These are phyloP conservation scores for Ceyx cyanopectus DNA, from an alignment of 2,113 vertebrate species.

Conservation along the genomic window DNA sequence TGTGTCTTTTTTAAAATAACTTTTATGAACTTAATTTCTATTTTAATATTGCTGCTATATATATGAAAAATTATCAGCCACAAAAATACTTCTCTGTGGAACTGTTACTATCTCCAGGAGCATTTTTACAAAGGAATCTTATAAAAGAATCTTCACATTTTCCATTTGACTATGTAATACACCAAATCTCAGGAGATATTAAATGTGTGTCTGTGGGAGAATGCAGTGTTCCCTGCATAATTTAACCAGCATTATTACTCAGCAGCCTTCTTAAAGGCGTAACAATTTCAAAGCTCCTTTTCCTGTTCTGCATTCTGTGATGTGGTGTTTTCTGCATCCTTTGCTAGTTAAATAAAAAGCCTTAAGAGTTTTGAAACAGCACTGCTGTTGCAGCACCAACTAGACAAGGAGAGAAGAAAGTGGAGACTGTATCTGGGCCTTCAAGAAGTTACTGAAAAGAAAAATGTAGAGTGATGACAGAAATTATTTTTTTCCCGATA, in stretches of 20 bases:
- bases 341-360: constrained; percentile 52
- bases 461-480: background rate
- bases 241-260: constrained; percentile 63
- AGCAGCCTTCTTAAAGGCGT: constrained; percentile 53
- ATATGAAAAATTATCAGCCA: background rate
- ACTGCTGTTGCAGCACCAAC: constrained; percentile 3
- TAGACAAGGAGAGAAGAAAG: constrained; percentile 36
- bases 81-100: constrained; percentile 14
- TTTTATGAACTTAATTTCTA: constrained; percentile 20
- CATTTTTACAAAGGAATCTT: constrained; percentile 6
- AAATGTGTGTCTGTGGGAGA: constrained; percentile 51
- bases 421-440: background rate
- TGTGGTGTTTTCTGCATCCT: constrained; percentile 28
- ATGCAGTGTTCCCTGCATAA: constrained; percentile 54
- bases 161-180: background rate
- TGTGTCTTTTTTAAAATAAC: background rate
- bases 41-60: background rate
- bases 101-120: constrained; percentile 8
- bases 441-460: background rate
- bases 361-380: background rate
- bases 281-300: constrained; percentile 47
- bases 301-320: constrained; percentile 6
- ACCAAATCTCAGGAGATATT: constrained; percentile 39
- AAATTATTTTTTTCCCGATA: background rate
- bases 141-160: constrained; percentile 4